Evolutionary conservation across 2,888 invertebrate species (phyloP).

Genomic region (Altica lythri): DNA sequence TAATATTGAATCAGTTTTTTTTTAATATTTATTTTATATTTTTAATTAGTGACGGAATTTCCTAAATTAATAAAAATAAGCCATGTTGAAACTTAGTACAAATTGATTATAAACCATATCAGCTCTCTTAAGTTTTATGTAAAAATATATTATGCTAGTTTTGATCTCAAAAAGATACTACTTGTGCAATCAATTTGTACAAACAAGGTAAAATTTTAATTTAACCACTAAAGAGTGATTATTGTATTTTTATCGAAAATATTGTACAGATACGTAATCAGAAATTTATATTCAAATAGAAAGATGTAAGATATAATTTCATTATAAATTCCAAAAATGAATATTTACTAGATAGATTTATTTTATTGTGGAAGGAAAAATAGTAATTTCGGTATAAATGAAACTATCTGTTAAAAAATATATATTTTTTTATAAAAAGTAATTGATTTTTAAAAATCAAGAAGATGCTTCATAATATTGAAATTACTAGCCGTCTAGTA

Average conservation of each 20-base stretch:
- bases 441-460: background rate
- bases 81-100: slow-evolving; percentile 23
- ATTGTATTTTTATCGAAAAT: slow-evolving; percentile 25
- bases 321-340: no score
- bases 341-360: no score
- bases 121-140: slow-evolving; percentile 5
- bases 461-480: no score
- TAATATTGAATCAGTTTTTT: background rate
- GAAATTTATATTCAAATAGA: slow-evolving; percentile 8
- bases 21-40: background rate
- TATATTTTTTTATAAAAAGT: no score
- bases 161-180: slow-evolving; percentile 17
- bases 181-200: slow-evolving; percentile 23
- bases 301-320: slow-evolving; percentile 3
- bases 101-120: slow-evolving; percentile 14
- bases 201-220: slow-evolving; percentile 7
- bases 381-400: no score
- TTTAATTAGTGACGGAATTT: background rate
- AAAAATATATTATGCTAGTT: background rate
- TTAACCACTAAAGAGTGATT: slow-evolving; percentile 16
- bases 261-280: slow-evolving; percentile 21
- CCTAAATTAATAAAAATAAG: slow-evolving; percentile 9
- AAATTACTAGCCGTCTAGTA: no score
- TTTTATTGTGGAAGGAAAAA: no score
- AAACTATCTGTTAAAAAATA: no score